A percentile compares a stretch with the other conserved stretches of the same genome.
Evolutionary conservation across 2,797 vertebrate genomes (phyloP).

Genomic region (Falco berigora): DNA sequence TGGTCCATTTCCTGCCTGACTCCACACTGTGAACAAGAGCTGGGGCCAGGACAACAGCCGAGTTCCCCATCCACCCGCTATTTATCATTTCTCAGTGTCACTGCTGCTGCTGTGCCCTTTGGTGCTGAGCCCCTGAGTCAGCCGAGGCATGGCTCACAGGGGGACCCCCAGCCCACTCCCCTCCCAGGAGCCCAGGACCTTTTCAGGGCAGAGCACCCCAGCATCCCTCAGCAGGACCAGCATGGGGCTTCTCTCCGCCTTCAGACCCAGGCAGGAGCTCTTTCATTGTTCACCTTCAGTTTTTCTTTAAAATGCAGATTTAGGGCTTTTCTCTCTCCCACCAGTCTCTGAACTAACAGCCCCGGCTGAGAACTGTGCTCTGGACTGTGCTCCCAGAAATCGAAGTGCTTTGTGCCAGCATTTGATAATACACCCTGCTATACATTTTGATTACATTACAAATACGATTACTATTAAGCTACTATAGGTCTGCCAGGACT

Average conservation of each 20-base stretch:
- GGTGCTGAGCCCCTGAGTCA: not conserved
- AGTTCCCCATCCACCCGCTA: rapidly evolving
- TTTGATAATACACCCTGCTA: slow-evolving; percentile 38
- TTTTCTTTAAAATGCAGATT: not conserved
- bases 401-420: slow-evolving; percentile 14
- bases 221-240: not conserved
- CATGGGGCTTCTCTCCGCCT: rapidly evolving
- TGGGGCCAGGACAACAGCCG: not conserved
- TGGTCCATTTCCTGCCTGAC: not conserved
- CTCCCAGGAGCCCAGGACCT: not conserved
- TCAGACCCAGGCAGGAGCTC: not conserved
- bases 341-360: not conserved
- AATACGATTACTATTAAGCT: slow-evolving; percentile 57
- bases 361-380: not conserved
- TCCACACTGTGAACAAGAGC: rapidly evolving
- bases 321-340: not conserved
- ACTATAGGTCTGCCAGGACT: slow-evolving; percentile 42
- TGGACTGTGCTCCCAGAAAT: not conserved
- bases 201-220: not conserved
- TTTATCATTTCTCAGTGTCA: not conserved
- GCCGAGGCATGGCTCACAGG: not conserved
- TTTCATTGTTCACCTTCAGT: not conserved
- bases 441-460: slow-evolving; percentile 56
- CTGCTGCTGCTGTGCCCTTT: not conserved
- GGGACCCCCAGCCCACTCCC: too few species aligned